Conservation (phyloP, 2,113 vertebrate species). For the Microcebus lehilahytsara region DNA sequence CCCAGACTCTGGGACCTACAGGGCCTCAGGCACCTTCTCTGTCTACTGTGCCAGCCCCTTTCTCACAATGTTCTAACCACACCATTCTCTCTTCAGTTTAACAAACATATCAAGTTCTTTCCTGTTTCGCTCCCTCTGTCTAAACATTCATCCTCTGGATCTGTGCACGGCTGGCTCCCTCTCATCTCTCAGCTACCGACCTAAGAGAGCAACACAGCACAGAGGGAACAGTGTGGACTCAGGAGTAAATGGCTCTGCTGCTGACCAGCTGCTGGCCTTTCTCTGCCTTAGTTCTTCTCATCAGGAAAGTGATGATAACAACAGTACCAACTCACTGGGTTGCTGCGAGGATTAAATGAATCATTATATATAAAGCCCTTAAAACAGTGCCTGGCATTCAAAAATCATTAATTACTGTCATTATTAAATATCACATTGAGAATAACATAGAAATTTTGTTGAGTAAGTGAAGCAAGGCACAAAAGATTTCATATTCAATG, state of each 20-base stretch:
- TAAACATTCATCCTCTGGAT: neutral
- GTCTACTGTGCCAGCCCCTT: neutral
- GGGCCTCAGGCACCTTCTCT: neutral
- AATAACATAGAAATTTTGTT: neutral
- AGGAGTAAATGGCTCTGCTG: rapidly evolving
- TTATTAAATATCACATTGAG: slow-evolving; percentile 26
- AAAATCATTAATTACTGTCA: neutral
- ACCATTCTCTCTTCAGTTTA: rapidly evolving
- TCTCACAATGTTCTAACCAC: neutral
- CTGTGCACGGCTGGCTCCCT: neutral
- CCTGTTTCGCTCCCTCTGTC: neutral
- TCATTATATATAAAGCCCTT: neutral
- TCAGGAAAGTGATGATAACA: neutral
- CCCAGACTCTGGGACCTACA: neutral
- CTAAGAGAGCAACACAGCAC: neutral
- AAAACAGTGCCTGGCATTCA: neutral
- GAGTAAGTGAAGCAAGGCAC: neutral
- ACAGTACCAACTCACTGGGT: neutral
- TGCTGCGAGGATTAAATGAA: neutral
- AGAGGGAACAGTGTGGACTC: too few relatives aligned
- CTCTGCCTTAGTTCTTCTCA: neutral
- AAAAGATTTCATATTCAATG: neutral
- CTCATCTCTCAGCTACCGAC: rapidly evolving
- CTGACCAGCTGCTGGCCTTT: neutral
- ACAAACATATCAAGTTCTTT: neutral